A percentile compares a stretch with the other conserved stretches of the same genome.
Conservation (phyloP, 2,888 invertebrate genomes). For the Drosophila glabriapex region DNA sequence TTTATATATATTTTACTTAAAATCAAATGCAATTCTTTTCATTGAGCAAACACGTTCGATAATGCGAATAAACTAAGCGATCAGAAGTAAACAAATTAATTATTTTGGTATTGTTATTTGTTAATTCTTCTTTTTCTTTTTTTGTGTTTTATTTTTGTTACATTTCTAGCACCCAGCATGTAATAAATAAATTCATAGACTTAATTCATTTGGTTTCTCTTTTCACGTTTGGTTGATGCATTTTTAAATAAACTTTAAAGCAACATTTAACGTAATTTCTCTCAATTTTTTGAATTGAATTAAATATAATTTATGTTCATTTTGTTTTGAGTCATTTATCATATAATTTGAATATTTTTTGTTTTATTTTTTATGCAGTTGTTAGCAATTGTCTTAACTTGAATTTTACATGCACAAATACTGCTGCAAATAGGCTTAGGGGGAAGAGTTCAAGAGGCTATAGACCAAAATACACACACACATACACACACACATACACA, state of each 20-base stretch:
- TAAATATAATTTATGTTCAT: conserved; percentile 1
- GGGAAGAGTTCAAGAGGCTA: conserved; percentile 7
- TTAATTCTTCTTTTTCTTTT: conserved; percentile 25
- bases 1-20: conserved; percentile 40
- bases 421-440: conserved; percentile 12
- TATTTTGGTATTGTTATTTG: conserved; percentile 36
- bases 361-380: background rate
- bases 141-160: conserved; percentile 48
- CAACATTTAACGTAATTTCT: conserved; percentile 6
- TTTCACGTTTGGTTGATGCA: conserved; percentile 47
- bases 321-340: conserved; percentile 11
- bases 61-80: conserved; percentile 39
- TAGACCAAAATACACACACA: conserved; percentile 8
- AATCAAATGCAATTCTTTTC: conserved; percentile 64
- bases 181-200: conserved; percentile 73
- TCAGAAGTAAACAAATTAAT: conserved; percentile 16
- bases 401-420: conserved; percentile 29
- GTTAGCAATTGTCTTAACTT: conserved; percentile 31
- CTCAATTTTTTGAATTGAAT: background rate
- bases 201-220: conserved; percentile 45
- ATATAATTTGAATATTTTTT: conserved; percentile 12
- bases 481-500: conserved; percentile 9
- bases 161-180: conserved; percentile 77
- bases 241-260: conserved; percentile 24
- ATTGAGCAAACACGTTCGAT: conserved; percentile 57